Percentiles rank a stretch among this genome's conserved stretches.
Conservation (phyloP, 2,888 invertebrate genomes). For the Chesias legatella region DNA sequence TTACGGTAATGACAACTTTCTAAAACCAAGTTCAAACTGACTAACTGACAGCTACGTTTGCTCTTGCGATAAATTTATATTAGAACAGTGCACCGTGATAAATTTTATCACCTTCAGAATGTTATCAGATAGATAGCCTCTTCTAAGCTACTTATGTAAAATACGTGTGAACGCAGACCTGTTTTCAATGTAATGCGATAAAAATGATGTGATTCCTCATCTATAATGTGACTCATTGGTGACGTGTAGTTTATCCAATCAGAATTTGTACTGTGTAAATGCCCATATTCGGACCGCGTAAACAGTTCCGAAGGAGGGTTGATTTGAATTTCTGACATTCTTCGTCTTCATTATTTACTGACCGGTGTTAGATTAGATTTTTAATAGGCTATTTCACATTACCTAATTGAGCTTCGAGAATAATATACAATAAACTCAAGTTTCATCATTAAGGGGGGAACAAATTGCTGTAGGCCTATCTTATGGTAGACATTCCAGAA, state of each 20-base stretch:
- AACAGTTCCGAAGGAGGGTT: conserved; percentile 43
- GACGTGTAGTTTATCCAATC: conserved; percentile 76
- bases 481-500: too few relatives aligned
- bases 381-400: too few relatives aligned
- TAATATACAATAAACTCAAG: too few relatives aligned
- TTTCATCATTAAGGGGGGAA: too few relatives aligned
- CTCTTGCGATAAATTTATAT: conserved; percentile 8
- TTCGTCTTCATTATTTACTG: too few relatives aligned
- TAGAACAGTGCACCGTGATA: too few relatives aligned
- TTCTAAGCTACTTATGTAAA: conserved; percentile 44
- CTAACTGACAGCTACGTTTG: conserved; percentile 40
- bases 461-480: too few relatives aligned
- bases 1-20: conserved; percentile 20
- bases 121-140: conserved; percentile 33
- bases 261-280: conserved; percentile 77
- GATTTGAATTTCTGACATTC: conserved; percentile 52
- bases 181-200: conserved; percentile 40
- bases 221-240: conserved; percentile 62
- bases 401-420: too few relatives aligned
- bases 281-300: conserved; percentile 83
- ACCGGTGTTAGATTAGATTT: too few relatives aligned
- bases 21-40: conserved; percentile 30
- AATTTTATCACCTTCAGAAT: conserved; percentile 11
- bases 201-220: conserved; percentile 47
- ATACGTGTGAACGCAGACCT: conserved; percentile 44